phyloP scores from a whole-genome alignment of 2,888 invertebrate species.

The Maniola hyperantus region DNA sequence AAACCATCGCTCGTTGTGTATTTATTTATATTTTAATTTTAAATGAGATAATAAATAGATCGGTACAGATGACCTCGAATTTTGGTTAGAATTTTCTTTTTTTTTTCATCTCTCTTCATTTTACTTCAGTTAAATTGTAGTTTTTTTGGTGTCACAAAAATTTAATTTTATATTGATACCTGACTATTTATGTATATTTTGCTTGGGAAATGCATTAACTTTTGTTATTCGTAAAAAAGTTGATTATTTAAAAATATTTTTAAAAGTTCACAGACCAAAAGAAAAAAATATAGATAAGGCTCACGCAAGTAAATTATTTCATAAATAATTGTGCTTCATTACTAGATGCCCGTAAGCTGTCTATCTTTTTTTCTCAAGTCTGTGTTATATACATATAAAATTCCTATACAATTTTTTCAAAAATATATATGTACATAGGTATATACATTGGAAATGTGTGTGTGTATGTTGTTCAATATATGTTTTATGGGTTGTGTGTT shows the following conservation, averaged over 20 bases:
- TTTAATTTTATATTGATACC: too few species aligned
- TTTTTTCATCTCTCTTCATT: not conserved
- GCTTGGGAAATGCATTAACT: not conserved
- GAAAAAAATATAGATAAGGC: not conserved
- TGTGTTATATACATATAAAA: too few species aligned
- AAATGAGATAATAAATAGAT: not conserved
- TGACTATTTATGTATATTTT: not conserved
- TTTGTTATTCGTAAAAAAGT: not conserved
- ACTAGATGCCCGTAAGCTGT: too few species aligned
- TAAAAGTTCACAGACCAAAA: not conserved
- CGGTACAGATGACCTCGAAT: not conserved
- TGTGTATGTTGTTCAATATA: constrained; percentile 9
- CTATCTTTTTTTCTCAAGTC: not conserved
- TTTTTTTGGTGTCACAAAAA: too few species aligned
- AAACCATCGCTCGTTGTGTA: constrained; percentile 1
- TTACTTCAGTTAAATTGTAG: too few species aligned
- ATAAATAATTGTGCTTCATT: not conserved
- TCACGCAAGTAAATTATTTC: not conserved
- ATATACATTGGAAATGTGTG: constrained; percentile 7
- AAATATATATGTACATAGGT: not conserved
- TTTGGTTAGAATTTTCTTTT: not conserved
- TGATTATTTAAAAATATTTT: not conserved
- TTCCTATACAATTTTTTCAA: not conserved
- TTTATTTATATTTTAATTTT: constrained; percentile 6
- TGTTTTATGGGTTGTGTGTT: constrained; percentile 4